These are phyloP conservation scores for Parotia lawesii DNA, from an alignment of 2,113 vertebrate species.

Conservation along the genomic window DNA sequence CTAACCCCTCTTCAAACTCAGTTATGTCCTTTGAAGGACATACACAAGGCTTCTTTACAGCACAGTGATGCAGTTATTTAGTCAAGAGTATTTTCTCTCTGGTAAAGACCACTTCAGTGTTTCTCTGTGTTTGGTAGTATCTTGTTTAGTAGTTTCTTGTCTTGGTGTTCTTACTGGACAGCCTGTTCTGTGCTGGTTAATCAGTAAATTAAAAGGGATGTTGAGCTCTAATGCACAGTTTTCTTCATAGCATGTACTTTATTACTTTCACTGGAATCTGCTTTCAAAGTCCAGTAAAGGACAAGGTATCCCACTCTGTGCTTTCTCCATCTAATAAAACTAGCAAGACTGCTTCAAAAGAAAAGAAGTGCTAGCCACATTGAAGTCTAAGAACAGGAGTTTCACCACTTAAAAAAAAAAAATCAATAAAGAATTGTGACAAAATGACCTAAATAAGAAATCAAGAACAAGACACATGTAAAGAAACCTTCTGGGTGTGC, in stretches of 20 bases:
- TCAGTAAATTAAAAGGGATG: not conserved
- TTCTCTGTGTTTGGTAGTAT: not conserved
- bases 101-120: not conserved
- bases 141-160: not conserved
- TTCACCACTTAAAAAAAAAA: not conserved
- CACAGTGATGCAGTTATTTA: not conserved
- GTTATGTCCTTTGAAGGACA: not conserved
- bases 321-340: not conserved
- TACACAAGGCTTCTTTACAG: not conserved
- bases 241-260: not conserved
- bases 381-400: not conserved
- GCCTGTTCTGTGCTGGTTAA: not conserved
- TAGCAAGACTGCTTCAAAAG: not conserved
- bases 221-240: not conserved
- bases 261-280: not conserved
- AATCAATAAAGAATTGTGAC: not conserved
- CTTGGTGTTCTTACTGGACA: not conserved
- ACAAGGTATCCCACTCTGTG: not conserved
- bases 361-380: not conserved
- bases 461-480: not conserved
- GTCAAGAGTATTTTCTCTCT: not conserved
- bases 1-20: not conserved
- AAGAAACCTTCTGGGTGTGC: not conserved
- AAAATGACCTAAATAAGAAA: not conserved
- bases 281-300: slow-evolving; percentile 6